A percentile compares a stretch with the other conserved stretches of the same genome.
Evolutionary conservation across 2,113 vertebrate species (phyloP).

Genomic region (Mesoclemmys tuberculata): DNA sequence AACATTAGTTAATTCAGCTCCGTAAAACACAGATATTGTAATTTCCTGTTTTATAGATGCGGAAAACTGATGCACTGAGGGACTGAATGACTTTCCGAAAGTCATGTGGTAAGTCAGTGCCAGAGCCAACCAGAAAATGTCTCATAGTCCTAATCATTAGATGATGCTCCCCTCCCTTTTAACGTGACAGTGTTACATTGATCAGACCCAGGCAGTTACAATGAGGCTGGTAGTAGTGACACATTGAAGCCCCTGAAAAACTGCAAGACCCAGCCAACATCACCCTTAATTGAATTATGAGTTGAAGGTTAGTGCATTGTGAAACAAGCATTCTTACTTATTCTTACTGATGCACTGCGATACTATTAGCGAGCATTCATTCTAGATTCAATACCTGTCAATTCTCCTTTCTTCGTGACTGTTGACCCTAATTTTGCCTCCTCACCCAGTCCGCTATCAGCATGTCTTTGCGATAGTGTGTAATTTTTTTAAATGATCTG

Average conservation of each 20-base stretch:
- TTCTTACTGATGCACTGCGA: not conserved
- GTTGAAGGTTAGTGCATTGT: not conserved
- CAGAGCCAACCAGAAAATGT: not conserved
- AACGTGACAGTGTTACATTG: not conserved
- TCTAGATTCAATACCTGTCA: not conserved
- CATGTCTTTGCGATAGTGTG: not conserved
- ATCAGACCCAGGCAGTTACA: not conserved
- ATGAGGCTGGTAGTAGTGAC: not conserved
- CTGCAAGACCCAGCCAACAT: not conserved
- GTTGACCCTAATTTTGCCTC: not conserved
- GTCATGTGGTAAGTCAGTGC: not conserved
- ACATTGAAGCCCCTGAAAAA: not conserved
- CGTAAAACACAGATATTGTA: not conserved
- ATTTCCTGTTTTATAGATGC: not conserved
- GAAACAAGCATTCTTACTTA: not conserved
- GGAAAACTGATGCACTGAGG: not conserved
- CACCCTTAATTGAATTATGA: not conserved
- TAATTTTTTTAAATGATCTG: constrained; percentile 13
- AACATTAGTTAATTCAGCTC: not conserved
- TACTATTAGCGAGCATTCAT: not conserved
- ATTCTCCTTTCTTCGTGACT: not conserved
- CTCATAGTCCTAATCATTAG: not conserved
- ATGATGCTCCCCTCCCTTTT: not conserved
- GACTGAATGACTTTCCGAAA: not conserved
- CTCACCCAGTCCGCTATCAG: not conserved